These are phyloP conservation scores for Phyllopteryx taeniolatus DNA, from an alignment of 2,113 vertebrate genomes.

Conservation along the genomic window DNA sequence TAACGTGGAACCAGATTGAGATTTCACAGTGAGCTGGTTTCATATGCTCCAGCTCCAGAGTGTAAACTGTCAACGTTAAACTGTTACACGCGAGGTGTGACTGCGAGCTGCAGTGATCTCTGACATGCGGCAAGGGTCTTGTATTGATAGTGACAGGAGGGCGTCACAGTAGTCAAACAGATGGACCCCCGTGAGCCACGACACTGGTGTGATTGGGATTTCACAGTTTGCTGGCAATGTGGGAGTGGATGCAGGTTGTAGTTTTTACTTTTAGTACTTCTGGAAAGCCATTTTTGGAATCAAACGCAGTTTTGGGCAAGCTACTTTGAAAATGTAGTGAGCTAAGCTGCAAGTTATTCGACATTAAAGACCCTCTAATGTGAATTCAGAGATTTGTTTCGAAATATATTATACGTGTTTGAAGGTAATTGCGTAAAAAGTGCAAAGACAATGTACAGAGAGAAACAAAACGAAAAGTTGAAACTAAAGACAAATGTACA, in stretches of 20 bases:
- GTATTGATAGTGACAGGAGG: conserved; percentile 28
- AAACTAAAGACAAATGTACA: too few species aligned
- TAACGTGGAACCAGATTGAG: conserved; percentile 23
- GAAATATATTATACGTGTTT: not conserved
- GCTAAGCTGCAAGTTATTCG: too few species aligned
- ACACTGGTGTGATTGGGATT: conserved; percentile 15
- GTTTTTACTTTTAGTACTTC: not conserved
- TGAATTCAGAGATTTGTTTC: not conserved
- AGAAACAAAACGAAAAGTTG: too few species aligned
- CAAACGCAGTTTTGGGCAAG: not conserved
- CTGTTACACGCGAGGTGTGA: conserved; percentile 23
- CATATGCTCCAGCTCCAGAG: conserved; percentile 9
- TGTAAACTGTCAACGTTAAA: conserved; percentile 19
- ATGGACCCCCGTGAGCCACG: conserved; percentile 23
- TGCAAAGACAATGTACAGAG: too few species aligned
- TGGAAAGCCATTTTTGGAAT: not conserved
- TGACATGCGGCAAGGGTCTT: conserved; percentile 9
- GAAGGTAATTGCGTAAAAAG: too few species aligned
- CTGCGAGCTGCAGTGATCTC: conserved; percentile 26
- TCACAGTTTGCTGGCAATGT: conserved; percentile 23
- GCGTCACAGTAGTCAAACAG: conserved; percentile 25
- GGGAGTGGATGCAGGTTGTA: not conserved
- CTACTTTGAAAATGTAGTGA: not conserved
- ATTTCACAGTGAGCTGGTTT: conserved; percentile 56
- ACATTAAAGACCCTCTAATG: not conserved